A percentile compares a stretch with the other conserved stretches of the same genome.
These are phyloP conservation scores for Solenopsis fugax DNA, from an alignment of 1,140 invertebrate species.

Conservation along the genomic window DNA sequence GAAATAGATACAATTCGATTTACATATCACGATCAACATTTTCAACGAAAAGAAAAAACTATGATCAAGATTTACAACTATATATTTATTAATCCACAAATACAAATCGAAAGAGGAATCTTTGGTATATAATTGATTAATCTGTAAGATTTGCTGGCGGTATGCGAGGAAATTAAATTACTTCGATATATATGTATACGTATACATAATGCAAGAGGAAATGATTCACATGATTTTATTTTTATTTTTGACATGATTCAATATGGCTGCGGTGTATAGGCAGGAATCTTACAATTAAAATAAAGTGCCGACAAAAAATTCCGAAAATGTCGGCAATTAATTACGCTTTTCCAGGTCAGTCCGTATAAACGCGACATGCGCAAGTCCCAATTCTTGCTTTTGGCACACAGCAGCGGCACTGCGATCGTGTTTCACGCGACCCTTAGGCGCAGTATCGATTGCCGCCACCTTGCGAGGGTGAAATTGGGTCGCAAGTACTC, in stretches of 20 bases:
- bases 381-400: conserved; percentile 45
- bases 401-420: conserved; percentile 43
- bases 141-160: neutral
- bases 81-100: neutral
- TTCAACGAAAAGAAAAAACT: neutral
- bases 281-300: neutral
- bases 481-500: conserved; percentile 85
- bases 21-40: neutral
- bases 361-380: neutral
- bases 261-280: neutral
- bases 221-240: conserved; percentile 12
- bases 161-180: neutral
- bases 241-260: neutral
- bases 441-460: conserved; percentile 82
- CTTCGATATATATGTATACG: neutral
- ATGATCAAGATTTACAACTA: neutral
- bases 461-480: conserved; percentile 78
- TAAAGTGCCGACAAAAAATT: neutral
- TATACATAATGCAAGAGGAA: neutral
- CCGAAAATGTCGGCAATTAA: neutral
- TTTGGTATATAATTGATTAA: neutral
- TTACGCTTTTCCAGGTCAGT: neutral
- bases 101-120: neutral
- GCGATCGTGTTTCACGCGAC: conserved; percentile 38
- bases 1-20: neutral